Evolutionary conservation across 2,888 invertebrate genomes (phyloP), one percentile per base, ranked within the genome.

Genomic region (Axea sp.): DNA sequence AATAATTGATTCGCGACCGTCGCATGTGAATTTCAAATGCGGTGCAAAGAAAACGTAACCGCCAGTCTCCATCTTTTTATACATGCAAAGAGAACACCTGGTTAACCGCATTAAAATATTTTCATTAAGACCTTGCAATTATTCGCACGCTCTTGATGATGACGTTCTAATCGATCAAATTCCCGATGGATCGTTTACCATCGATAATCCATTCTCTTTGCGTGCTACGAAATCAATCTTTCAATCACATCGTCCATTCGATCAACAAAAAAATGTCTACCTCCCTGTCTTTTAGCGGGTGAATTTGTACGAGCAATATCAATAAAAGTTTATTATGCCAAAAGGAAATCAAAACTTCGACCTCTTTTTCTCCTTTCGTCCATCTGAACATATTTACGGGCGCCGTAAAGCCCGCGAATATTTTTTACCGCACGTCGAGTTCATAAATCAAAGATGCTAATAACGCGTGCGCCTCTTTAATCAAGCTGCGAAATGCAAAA

Each of bases 401-500:
- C 71, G 55, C 71, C 39, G 47, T 55, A 47, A 55, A 47, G 62
- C 24, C 47, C 47, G 62, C 71, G 39, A 71, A 55, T 55, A 57
- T 72, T 72, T 71, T 72, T 64, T 64, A 64, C 71, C 71, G 62
- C 64, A 72, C 71, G 55, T 49, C 62, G 49, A 35, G 71, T 49
- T 51, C 57, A 72, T 72, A 72, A 64, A 72, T 72, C 71, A 72
- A 64, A 72, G 71, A 72, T 72, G 71, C 72, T 72, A 72, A 72
- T 72, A 72, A 65, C 64, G 64, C 59, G 72, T 65, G 64, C 72
- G 59, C 59, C 65, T 65, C 59, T 65, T 73, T 73, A 73, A 73
- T 73, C 72, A 73, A 51, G 59, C 64, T 47, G 59, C 64, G 47
- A 73, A 73, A 59, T 65, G 72, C 72, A 65, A 72, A 65, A 72